phyloP scores from a whole-genome alignment of 2,797 vertebrate genomes.

The Enteromius anoplus region DNA sequence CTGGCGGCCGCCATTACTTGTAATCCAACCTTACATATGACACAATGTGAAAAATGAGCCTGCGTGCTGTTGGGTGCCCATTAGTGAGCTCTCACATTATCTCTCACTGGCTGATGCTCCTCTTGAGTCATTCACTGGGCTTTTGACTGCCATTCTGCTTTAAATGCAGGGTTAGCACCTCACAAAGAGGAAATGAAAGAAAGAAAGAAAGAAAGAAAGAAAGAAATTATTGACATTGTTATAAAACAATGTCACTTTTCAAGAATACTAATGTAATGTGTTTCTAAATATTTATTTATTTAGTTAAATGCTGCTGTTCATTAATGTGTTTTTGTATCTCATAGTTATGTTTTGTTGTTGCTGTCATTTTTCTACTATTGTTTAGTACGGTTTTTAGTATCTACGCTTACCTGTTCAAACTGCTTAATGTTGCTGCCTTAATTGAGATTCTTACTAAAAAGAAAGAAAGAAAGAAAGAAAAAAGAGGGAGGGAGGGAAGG shows the following conservation, averaged over 20 bases:
- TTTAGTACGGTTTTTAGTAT: not conserved
- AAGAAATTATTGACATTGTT: too few species aligned
- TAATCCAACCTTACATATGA: constrained; percentile 97
- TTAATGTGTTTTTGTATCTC: not conserved
- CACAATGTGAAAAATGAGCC: constrained; percentile 99
- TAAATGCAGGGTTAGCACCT: constrained; percentile 76
- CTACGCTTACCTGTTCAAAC: not conserved
- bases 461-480: not conserved
- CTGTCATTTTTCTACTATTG: not conserved
- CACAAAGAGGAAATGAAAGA: constrained; percentile 48
- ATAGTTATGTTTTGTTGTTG: not conserved
- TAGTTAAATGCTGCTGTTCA: too few species aligned
- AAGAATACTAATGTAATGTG: not conserved
- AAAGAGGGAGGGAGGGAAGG: too few species aligned
- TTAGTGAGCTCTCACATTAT: constrained; percentile 99
- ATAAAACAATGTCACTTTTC: not conserved
- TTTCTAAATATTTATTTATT: not conserved
- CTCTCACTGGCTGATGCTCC: constrained; percentile 83
- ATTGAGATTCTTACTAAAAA: not conserved
- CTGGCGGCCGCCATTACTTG: constrained; percentile 95
- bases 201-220: not conserved
- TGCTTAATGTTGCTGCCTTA: not conserved
- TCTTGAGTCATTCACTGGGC: constrained; percentile 82
- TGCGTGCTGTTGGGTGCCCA: constrained; percentile 97
- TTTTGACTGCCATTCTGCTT: constrained; percentile 80